Conservation (phyloP, 1,140 invertebrate genomes). For the Coenobita brevimanus region DNA sequence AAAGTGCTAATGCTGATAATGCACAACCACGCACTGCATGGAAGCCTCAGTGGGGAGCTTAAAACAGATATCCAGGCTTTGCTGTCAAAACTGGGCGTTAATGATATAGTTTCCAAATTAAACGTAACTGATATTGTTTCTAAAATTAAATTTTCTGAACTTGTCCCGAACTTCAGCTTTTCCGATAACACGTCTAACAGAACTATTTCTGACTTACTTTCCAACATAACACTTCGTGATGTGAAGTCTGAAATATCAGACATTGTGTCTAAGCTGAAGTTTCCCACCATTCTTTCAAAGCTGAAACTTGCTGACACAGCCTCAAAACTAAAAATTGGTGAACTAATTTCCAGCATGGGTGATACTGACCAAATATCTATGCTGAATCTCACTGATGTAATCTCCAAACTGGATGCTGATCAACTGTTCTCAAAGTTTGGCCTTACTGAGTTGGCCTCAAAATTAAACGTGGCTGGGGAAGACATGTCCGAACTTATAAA, state of each 20-base stretch:
- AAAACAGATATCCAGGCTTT: background rate
- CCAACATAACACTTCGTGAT: no score
- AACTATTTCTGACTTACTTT: no score
- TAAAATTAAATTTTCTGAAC: no score
- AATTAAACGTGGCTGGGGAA: background rate
- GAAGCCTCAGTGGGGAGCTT: background rate
- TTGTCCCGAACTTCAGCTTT: no score
- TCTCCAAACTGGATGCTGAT: background rate
- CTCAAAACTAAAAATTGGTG: background rate
- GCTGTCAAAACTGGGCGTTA: no score
- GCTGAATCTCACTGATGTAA: background rate
- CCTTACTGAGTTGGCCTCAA: background rate
- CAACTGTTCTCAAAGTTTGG: background rate
- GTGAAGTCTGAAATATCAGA: background rate
- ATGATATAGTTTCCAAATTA: no score
- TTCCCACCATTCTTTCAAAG: background rate
- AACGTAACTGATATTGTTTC: no score
- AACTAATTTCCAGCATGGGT: background rate
- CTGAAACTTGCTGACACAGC: background rate
- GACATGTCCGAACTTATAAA: background rate
- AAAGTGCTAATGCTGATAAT: slow-evolving; percentile 8
- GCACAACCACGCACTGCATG: background rate
- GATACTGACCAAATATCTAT: background rate
- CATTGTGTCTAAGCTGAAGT: background rate
- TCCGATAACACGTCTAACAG: no score